A percentile compares a stretch with the other conserved stretches of the same genome.
Evolutionary conservation across 2,888 invertebrate species (phyloP).

Genomic region (Tachina fera): DNA sequence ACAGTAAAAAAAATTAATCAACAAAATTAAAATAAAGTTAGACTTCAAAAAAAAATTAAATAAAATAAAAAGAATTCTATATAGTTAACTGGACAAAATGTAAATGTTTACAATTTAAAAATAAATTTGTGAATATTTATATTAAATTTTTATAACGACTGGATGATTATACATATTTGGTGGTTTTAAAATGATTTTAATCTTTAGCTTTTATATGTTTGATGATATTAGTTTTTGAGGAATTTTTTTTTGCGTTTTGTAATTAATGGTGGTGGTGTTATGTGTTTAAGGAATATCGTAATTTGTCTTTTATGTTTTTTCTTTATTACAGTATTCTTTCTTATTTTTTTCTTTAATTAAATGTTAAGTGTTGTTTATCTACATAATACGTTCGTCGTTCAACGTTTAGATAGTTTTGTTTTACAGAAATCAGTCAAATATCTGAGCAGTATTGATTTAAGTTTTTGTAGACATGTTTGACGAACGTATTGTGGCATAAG

Average conservation of each 20-base stretch:
- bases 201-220: constrained; percentile 38
- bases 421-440: too few species aligned
- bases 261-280: constrained; percentile 12
- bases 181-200: constrained; percentile 61
- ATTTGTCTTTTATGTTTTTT: constrained; percentile 30
- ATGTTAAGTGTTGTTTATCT: constrained; percentile 16
- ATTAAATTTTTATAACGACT: constrained; percentile 16
- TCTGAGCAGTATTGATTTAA: too few species aligned
- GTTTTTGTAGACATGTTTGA: too few species aligned
- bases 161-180: constrained; percentile 47
- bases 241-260: constrained; percentile 5
- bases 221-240: constrained; percentile 18
- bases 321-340: too few species aligned
- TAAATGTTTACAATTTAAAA: not conserved
- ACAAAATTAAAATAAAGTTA: constrained; percentile 30
- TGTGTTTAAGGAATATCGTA: constrained; percentile 1
- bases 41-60: constrained; percentile 16
- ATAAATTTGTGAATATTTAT: not conserved
- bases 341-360: not conserved
- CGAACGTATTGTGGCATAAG: too few species aligned
- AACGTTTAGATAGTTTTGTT: too few species aligned
- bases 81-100: not conserved
- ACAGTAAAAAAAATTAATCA: constrained; percentile 33
- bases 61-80: not conserved
- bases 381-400: not conserved